phyloP scores from a whole-genome alignment of 2,113 vertebrate genomes.

The Ictidomys tridecemlineatus region DNA sequence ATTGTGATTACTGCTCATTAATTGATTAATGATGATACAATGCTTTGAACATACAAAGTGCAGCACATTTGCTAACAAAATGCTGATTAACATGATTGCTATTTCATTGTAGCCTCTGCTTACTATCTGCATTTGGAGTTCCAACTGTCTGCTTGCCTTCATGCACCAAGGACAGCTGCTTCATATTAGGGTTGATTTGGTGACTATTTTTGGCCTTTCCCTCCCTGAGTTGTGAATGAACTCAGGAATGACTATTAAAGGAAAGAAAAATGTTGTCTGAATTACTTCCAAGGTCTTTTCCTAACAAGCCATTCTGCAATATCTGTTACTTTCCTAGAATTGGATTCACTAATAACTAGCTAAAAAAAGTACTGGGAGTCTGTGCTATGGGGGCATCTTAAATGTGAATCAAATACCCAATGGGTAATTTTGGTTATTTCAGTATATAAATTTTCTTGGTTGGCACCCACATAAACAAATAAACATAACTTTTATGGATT shows the following conservation, averaged over 20 bases:
- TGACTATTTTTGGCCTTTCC: slow-evolving; percentile 66
- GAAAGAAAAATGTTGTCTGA: not conserved
- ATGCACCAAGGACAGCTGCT: slow-evolving; percentile 62
- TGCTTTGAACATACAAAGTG: slow-evolving; percentile 52
- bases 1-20: slow-evolving; percentile 62
- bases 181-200: slow-evolving; percentile 10
- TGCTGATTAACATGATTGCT: slow-evolving; percentile 68
- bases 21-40: slow-evolving; percentile 73
- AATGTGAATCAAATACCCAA: not conserved
- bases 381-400: not conserved
- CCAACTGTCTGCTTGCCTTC: slow-evolving; percentile 69
- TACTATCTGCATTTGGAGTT: slow-evolving; percentile 53
- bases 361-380: not conserved
- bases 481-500: not conserved
- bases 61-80: slow-evolving; percentile 67
- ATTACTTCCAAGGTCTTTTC: slow-evolving; percentile 26
- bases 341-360: not conserved
- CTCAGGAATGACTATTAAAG: slow-evolving; percentile 53
- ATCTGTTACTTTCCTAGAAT: not conserved
- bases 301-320: slow-evolving; percentile 23
- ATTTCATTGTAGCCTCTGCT: slow-evolving; percentile 48
- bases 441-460: not conserved
- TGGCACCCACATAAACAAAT: not conserved
- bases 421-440: slow-evolving; percentile 15
- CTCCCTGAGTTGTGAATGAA: slow-evolving; percentile 52